Evolutionary conservation across 2,888 invertebrate species (phyloP).

Genomic region (Silvanus unidentatus): DNA sequence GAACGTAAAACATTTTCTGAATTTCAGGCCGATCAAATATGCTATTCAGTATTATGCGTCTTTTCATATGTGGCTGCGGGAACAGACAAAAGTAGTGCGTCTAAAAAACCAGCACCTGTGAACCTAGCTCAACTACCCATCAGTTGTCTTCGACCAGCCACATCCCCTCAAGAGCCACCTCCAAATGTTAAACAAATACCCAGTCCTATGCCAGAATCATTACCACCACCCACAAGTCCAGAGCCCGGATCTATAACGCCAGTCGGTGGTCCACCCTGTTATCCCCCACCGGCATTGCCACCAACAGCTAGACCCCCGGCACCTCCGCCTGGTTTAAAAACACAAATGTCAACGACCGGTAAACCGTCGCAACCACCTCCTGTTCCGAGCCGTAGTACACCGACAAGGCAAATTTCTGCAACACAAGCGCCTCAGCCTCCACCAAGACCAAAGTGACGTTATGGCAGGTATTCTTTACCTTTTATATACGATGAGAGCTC

Average conservation of each 20-base stretch:
- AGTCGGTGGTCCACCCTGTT: constrained; percentile 40
- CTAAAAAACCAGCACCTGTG: constrained; percentile 10
- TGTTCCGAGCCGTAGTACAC: constrained; percentile 51
- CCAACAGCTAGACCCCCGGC: constrained; percentile 42
- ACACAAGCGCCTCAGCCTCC: constrained; percentile 47
- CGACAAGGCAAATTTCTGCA: constrained; percentile 43
- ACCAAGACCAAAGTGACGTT: constrained; percentile 44
- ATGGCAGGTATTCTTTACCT: constrained; percentile 40
- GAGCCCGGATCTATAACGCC: constrained; percentile 40
- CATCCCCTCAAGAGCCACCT: constrained; percentile 16
- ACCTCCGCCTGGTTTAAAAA: constrained; percentile 36
- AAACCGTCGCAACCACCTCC: constrained; percentile 55
- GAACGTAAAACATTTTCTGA: not conserved
- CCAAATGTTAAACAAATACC: constrained; percentile 8
- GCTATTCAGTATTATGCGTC: constrained; percentile 97
- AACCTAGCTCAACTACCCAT: constrained; percentile 11
- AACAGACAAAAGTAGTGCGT: constrained; percentile 56
- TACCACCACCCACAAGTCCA: constrained; percentile 21
- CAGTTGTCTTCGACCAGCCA: constrained; percentile 16
- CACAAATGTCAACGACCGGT: constrained; percentile 36
- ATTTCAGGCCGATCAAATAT: constrained; percentile 93
- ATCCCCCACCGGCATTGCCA: constrained; percentile 43
- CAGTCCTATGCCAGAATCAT: constrained; percentile 12
- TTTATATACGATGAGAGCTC: constrained; percentile 39
- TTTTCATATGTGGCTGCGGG: constrained; percentile 98